These are phyloP conservation scores for Atta cephalotes DNA, from an alignment of 1,140 invertebrate species.

Conservation along the genomic window DNA sequence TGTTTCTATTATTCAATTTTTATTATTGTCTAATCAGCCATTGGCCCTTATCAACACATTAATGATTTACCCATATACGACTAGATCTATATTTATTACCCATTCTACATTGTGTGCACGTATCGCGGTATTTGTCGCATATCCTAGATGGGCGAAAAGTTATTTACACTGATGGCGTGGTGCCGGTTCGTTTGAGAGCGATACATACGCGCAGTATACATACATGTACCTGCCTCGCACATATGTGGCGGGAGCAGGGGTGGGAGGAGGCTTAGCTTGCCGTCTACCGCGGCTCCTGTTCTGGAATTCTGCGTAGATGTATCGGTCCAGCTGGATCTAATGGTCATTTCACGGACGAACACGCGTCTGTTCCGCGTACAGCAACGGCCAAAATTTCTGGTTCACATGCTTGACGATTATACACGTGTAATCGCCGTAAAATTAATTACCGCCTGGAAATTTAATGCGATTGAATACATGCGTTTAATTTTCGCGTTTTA, in stretches of 20 bases:
- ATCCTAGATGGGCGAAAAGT: conserved; percentile 40
- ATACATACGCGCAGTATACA: conserved; percentile 32
- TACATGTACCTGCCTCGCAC: conserved; percentile 42
- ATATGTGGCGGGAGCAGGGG: conserved; percentile 56
- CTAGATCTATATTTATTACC: conserved; percentile 29
- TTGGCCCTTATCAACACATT: not conserved
- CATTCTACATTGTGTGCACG: conserved; percentile 3
- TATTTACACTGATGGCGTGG: conserved; percentile 32
- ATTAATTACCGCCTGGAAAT: conserved; percentile 63
- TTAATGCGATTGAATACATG: not conserved
- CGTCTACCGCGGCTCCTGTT: conserved; percentile 71
- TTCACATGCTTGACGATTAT: not conserved
- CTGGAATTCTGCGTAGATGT: conserved; percentile 74
- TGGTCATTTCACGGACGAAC: conserved; percentile 76
- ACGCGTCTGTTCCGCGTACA: conserved; percentile 72
- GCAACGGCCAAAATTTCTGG: conserved; percentile 63
- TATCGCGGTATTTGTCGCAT: conserved; percentile 34
- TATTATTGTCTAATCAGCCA: conserved; percentile 3
- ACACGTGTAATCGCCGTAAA: conserved; percentile 65
- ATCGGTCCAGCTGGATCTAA: conserved; percentile 73
- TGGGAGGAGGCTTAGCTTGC: conserved; percentile 67
- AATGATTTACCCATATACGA: not conserved
- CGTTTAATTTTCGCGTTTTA: not conserved
- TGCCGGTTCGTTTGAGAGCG: conserved; percentile 20
- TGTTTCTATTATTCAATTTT: not conserved